These are phyloP conservation scores for Lepidonotus clava DNA, from an alignment of 2,888 invertebrate species.

Conservation along the genomic window DNA sequence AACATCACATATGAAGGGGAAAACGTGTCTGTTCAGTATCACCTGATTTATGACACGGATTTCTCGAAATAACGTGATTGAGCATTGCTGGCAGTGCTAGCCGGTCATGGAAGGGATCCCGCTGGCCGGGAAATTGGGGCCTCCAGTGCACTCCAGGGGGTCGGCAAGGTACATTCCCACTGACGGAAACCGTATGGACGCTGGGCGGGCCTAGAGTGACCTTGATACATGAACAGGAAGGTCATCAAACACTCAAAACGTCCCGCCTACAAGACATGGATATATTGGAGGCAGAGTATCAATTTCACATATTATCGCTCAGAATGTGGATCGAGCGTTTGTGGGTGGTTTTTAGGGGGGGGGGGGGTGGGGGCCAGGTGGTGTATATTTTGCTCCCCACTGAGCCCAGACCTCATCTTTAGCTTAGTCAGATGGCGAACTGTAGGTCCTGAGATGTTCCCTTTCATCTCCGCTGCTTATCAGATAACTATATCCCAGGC, in stretches of 20 bases:
- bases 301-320: not conserved
- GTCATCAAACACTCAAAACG: not conserved
- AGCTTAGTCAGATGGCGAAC: not conserved
- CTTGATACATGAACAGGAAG: not conserved
- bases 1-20: not conserved
- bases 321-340: not conserved
- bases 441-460: not conserved
- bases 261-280: not conserved
- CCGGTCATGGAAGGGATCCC: not conserved
- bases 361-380: not conserved
- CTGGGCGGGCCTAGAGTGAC: not conserved
- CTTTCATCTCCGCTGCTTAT: not conserved
- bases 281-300: not conserved
- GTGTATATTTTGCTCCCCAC: not conserved
- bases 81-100: not conserved
- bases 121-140: conserved; percentile 12
- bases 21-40: not conserved
- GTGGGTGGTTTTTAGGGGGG: not conserved
- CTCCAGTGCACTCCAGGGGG: not conserved
- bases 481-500: not conserved
- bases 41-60: conserved; percentile 28
- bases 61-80: conserved; percentile 24
- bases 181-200: conserved; percentile 16
- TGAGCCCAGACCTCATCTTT: not conserved
- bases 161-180: not conserved